Conservation (phyloP, 2,888 invertebrate genomes). For the Merodon equestris region DNA sequence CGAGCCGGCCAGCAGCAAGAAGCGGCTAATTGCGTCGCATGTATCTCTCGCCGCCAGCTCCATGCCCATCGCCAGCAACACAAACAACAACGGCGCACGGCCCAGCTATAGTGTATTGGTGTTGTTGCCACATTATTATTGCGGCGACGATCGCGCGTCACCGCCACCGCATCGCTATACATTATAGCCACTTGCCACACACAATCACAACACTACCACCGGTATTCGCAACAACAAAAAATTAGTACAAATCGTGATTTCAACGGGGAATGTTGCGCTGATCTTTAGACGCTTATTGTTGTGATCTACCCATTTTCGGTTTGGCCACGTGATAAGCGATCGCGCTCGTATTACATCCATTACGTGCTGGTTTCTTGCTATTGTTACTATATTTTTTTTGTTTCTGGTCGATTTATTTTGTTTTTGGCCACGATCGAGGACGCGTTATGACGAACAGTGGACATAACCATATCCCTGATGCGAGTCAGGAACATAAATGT, state of each 20-base stretch:
- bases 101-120: slow-evolving; percentile 27
- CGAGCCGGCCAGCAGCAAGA: slow-evolving; percentile 28
- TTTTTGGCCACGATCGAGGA: background rate
- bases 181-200: slow-evolving; percentile 75
- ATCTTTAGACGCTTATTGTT: slow-evolving; percentile 63
- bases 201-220: slow-evolving; percentile 73
- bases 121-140: slow-evolving; percentile 66
- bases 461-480: slow-evolving; percentile 53
- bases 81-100: background rate
- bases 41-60: slow-evolving; percentile 55
- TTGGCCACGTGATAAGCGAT: slow-evolving; percentile 56
- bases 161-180: slow-evolving; percentile 38
- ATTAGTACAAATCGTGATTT: slow-evolving; percentile 79
- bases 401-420: too few relatives aligned
- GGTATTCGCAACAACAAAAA: slow-evolving; percentile 74
- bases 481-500: slow-evolving; percentile 30
- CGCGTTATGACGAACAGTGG: slow-evolving; percentile 59
- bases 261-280: slow-evolving; percentile 78
- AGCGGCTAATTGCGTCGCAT: slow-evolving; percentile 65
- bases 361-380: background rate
- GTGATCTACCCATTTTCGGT: slow-evolving; percentile 59
- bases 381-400: too few relatives aligned
- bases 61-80: slow-evolving; percentile 48
- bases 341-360: slow-evolving; percentile 7
- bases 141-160: slow-evolving; percentile 41